Evolutionary conservation across 2,113 vertebrate genomes (phyloP).

Genomic region (Lagopus muta): DNA sequence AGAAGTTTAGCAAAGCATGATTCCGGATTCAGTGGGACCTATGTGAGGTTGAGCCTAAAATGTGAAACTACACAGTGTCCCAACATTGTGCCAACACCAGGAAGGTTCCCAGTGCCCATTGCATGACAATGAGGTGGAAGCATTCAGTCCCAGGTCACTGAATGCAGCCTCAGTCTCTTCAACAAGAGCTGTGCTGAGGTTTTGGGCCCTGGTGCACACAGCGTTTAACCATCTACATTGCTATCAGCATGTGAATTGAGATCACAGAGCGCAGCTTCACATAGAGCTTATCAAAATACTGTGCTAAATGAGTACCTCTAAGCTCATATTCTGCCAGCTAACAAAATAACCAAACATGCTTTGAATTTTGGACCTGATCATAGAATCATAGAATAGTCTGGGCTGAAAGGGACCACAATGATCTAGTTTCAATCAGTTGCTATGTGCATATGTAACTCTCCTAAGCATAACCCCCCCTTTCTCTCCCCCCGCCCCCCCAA

Average conservation of each 20-base stretch:
- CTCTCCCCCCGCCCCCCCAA: neutral
- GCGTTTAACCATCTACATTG: rapidly evolving
- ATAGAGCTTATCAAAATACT: neutral
- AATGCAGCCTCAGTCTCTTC: neutral
- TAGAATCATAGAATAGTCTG: too few relatives aligned
- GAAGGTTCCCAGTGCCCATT: neutral
- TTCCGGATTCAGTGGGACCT: neutral
- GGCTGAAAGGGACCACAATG: too few relatives aligned
- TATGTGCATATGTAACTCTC: neutral
- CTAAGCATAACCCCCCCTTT: neutral
- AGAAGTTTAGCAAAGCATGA: rapidly evolving
- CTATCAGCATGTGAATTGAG: rapidly evolving
- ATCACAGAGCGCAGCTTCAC: neutral
- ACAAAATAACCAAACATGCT: neutral
- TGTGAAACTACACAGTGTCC: neutral
- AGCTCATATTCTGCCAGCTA: neutral
- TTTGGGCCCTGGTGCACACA: neutral
- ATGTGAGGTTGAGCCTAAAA: neutral
- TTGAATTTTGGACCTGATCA: neutral
- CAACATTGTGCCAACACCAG: neutral
- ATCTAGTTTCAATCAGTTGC: too few relatives aligned
- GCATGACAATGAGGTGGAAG: neutral
- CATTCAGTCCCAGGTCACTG: neutral
- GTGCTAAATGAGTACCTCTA: neutral
- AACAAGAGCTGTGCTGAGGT: neutral